A percentile compares a stretch with the other conserved stretches of the same genome.
Evolutionary conservation across 2,888 invertebrate genomes (phyloP).

Genomic region (Thymelicus acteon): DNA sequence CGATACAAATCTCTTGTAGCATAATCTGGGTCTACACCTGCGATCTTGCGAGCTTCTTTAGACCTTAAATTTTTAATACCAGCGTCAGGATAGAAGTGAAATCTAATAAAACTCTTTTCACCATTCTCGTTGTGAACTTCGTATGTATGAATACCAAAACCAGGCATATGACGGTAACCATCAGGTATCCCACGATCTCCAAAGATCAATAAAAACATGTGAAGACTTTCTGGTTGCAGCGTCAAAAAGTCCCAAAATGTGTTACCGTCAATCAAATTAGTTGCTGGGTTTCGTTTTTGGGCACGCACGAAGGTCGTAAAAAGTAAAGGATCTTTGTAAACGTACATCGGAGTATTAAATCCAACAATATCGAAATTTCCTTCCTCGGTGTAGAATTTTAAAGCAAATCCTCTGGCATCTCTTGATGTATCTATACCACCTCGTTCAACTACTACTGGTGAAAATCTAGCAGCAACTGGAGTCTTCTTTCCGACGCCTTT

Average conservation of each 20-base stretch:
- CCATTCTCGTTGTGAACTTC: conserved; percentile 91
- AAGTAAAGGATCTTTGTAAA: conserved; percentile 92
- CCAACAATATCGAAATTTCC: conserved; percentile 96
- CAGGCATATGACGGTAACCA: conserved; percentile 95
- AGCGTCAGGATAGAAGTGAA: conserved; percentile 94
- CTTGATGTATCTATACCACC: conserved; percentile 94
- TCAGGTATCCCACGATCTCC: conserved; percentile 95
- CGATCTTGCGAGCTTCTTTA: conserved; percentile 86
- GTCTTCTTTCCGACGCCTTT: conserved; percentile 89
- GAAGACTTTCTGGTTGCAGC: conserved; percentile 92
- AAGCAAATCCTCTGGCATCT: conserved; percentile 94
- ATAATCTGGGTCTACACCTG: conserved; percentile 93
- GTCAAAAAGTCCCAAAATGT: conserved; percentile 97
- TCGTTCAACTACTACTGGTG: conserved; percentile 92
- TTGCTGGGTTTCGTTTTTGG: conserved; percentile 95
- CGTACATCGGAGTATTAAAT: conserved; percentile 94
- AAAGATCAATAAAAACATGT: conserved; percentile 92
- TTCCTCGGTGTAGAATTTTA: conserved; percentile 96
- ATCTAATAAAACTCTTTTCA: conserved; percentile 91
- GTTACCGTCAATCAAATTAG: conserved; percentile 92
- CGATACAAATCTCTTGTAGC: conserved; percentile 93
- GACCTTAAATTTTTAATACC: conserved; percentile 90
- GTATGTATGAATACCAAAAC: conserved; percentile 95
- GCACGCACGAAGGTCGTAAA: conserved; percentile 97
- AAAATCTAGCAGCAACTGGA: conserved; percentile 91